Evolutionary conservation across 2,113 vertebrate species (phyloP), one percentile per base, ranked within the genome.

Genomic region (Ceratotherium simum): DNA sequence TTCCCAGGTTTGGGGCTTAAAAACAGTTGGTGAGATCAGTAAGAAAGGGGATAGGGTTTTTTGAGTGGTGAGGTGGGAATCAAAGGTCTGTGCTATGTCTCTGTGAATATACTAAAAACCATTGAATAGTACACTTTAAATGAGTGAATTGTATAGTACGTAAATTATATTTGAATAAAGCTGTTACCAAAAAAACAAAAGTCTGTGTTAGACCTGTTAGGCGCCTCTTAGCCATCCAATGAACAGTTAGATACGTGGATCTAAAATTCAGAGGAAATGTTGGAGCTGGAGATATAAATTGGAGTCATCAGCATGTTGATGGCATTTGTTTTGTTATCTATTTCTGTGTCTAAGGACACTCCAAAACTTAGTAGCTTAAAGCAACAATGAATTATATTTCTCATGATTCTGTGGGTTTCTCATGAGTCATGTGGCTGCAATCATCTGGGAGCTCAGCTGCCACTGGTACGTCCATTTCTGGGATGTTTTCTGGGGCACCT

Each of bases 321-420:
- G 11, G 8, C 27, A 91, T 87, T 91, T 81, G 12, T 69, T 62
- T 87, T 58, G 33, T 86, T 81, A 42, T 69, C 58, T 69, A 51
- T 58, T 91, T 65, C 21, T 91, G 2, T 86, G 39, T 51, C 73
- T 81, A 75, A 86, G 75, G 46, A 94, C 5, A 70, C 20, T 51
- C 46, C 36, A 31, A 76, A 70, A 73, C 20, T 65, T 79, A 64
- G 18, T 58, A 76, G 56, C 64, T 73, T 86, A 72, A 85, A 70
- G 86, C 54, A 65, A 86, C 20, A 83, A 25, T 62, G n/a, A 90
- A 56, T 79, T 84, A 54, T 72, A 39, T 46, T 85, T 80, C 25
- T 69, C 51, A 62, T n/a, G 51, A 64, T 83, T 91, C 29, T 67
- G 11, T 88, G 67, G 69, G n/a, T 70, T 92, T 96, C 51, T 78